Base-by-base conservation (phyloP, 2,113 vertebrate species). In the Charina bottae region DNA sequence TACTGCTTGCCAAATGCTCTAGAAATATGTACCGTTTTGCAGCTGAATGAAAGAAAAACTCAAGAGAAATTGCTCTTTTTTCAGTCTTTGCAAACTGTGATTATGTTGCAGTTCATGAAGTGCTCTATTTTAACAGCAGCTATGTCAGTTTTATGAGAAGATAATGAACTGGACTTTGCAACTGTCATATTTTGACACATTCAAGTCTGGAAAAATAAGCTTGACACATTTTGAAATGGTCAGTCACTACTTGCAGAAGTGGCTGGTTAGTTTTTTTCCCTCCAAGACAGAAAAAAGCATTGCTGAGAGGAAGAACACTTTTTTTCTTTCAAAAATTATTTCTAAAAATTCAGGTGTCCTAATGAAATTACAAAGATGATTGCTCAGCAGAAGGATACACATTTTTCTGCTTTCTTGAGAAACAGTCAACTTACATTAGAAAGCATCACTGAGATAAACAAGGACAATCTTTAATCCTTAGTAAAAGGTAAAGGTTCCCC, bases 111-210 rank as follows among this genome's bases (percentile, higher is more conserved):
- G n/a, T 91, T 87, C 53, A 91, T 87, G 33, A 87, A 91, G 85
- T 91, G 53, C n/a, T 89, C 88, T 68, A 89, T 90, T 90, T 83
- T 90, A 90, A 54, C 85, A 87, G 37, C 62, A 91, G 53, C n/a
- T 9, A n/a, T 91, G 85, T 58, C 85, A 87, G 24, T 58, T 91
- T 87, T 91, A 91, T 91, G 53, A 78, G 85, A 58, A 91, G 62
- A 91, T 87, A 91, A 91, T 87, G 62, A 91, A 87, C 84, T 91
- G n/a, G 49, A 85, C 62, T 58, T 91, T 46, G 62, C 33, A 58
- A 46, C 60, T 87, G 90, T 87, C 90, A 91, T 91, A 87, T 91
- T 91, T 68, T 85, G 90, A 91, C 85, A 87, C 62, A 23, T 91
- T 17, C 85, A 26, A 56, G 83, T 55, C 60, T 86, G 59, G 53